Base-by-base conservation (phyloP, 2,797 vertebrate genomes). In the Gallirallus australis region DNA sequence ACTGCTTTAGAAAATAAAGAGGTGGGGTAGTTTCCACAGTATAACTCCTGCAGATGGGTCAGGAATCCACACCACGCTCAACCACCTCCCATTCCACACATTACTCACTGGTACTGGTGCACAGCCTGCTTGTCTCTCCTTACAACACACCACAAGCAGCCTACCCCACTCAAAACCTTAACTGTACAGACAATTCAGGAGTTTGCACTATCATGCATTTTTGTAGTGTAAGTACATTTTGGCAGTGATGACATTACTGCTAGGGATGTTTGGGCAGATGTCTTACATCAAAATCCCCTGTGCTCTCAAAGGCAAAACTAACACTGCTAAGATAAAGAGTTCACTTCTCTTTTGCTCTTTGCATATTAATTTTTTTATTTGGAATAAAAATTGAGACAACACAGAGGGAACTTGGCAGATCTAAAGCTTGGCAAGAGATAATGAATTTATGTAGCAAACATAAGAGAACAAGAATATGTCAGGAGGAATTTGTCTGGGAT, bases 401-500 rank as follows among this genome's bases (percentile, higher is more conserved):
- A 93, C 76, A 93, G 90, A 94, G 72, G 64, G 59, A 96, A 86
- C 13, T 61, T 79, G 76, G 73, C 80, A 97, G 75, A 96, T 84
- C 73, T 95, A 66, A 96, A 80, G 66, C 76, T 78, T 91, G 60
- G 82, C 92, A 90, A 95, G 52, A 96, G 81, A 94, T 82, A 96
- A 86, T 72, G 65, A 95, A 89, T 95, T 96, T 97, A 95, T 94
- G 89, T 40, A 91, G 64, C 89, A 86, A 94, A 91, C 64, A 75
- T 9, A 91, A 11, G 13, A 95, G 91, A 97, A 93, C 83, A 96
- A 96, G 93, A 90, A 93, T 57, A 57, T 83, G 95, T 94, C 97
- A 90, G 12, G 52, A 97, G 56, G 70, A 94, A 95, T 97, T 98
- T 97, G 93, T 92, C 93, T 72, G 75, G 35, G 78, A 83, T 89